phyloP scores from a whole-genome alignment of 30 jellyfish, hydroid and myxozoan species.

The Cassiopea andromeda region DNA sequence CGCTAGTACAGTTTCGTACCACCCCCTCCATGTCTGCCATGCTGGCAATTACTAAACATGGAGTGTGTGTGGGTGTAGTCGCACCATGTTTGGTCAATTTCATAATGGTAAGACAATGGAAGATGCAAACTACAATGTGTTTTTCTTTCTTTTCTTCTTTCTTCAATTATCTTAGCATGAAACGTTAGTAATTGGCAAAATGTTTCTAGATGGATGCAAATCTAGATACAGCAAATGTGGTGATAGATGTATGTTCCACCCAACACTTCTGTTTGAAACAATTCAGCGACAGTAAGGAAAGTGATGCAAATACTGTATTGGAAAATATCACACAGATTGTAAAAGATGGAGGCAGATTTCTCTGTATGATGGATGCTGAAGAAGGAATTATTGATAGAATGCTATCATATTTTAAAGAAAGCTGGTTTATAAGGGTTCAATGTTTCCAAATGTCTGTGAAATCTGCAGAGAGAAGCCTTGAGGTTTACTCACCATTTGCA shows the following conservation, averaged over 20 bases:
- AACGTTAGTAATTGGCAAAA: background rate
- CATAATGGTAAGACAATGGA: too few relatives aligned
- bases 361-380: constrained; percentile 68
- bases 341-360: constrained; percentile 77
- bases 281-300: background rate
- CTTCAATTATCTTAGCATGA: too few relatives aligned
- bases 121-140: too few relatives aligned
- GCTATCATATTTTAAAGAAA: constrained; percentile 43
- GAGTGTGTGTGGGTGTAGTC: too few relatives aligned
- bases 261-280: background rate
- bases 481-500: constrained; percentile 28
- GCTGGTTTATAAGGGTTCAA: constrained; percentile 40
- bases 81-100: too few relatives aligned
- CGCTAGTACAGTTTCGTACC: too few relatives aligned
- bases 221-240: background rate
- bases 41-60: too few relatives aligned
- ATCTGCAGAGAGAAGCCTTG: constrained; percentile 14
- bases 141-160: too few relatives aligned
- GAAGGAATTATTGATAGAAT: constrained; percentile 31
- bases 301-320: background rate
- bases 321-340: background rate
- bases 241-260: constrained; percentile 9
- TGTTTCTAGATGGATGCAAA: background rate
- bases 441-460: background rate
- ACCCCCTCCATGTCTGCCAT: too few relatives aligned